Conservation (phyloP, 2,888 invertebrate species). For the Onchidella celtica region DNA sequence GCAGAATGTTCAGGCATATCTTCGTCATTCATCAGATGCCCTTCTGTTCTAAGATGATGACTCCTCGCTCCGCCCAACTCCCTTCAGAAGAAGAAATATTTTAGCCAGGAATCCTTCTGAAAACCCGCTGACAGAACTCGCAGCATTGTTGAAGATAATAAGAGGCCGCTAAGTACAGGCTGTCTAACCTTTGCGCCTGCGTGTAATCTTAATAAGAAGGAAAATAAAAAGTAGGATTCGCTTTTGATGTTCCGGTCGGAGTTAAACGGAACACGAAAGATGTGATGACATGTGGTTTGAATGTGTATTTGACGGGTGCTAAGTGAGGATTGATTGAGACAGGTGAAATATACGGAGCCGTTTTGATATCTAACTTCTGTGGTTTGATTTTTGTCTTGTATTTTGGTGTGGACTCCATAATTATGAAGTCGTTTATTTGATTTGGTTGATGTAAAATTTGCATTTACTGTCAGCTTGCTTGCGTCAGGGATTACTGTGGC, state of each 20-base stretch:
- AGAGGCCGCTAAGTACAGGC: constrained; percentile 5
- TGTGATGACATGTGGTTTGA: not conserved
- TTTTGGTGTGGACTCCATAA: too few species aligned
- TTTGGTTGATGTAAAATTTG: too few species aligned
- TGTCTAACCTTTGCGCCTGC: not conserved
- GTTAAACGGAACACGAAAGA: not conserved
- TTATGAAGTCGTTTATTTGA: too few species aligned
- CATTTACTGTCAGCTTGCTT: too few species aligned
- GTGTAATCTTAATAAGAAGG: not conserved
- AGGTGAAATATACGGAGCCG: not conserved
- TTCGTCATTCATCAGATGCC: not conserved
- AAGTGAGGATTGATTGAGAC: not conserved
- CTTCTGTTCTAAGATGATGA: not conserved
- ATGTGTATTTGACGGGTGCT: not conserved
- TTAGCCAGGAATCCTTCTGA: not conserved
- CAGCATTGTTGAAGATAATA: not conserved
- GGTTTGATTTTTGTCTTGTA: too few species aligned
- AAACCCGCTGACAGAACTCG: constrained; percentile 3
- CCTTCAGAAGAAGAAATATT: not conserved
- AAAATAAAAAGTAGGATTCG: not conserved
- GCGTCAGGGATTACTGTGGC: too few species aligned
- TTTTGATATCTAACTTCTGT: too few species aligned
- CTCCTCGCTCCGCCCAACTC: not conserved
- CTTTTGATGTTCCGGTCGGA: not conserved
- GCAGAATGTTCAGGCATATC: too few species aligned